These are phyloP conservation scores for Taurulus bubalis DNA, from an alignment of 2,113 vertebrate species.

Conservation along the genomic window DNA sequence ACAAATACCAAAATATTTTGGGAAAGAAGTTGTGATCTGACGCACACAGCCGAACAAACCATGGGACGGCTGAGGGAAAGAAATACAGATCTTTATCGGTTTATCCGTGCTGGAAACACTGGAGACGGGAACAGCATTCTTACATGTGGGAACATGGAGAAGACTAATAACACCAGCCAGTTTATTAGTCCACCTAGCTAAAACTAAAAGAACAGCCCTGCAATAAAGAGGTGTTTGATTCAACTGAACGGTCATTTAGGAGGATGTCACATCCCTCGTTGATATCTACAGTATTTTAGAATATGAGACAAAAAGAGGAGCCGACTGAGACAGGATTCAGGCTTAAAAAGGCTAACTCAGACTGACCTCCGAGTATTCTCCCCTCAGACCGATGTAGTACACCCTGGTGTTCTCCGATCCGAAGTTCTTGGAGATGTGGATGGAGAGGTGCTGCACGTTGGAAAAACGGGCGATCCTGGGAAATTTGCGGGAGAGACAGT, in stretches of 20 bases:
- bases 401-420: constrained; percentile 91
- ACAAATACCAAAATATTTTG: not conserved
- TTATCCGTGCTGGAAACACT: not conserved
- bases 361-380: constrained; percentile 93
- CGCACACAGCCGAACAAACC: not conserved
- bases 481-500: not conserved
- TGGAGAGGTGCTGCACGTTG: constrained; percentile 92
- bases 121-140: not conserved
- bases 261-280: not conserved
- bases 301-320: not conserved
- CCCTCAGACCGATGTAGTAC: constrained; percentile 94
- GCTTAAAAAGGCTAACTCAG: not conserved
- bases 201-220: not conserved
- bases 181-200: not conserved
- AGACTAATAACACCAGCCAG: not conserved
- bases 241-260: not conserved
- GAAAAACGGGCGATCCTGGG: constrained; percentile 94
- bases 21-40: not conserved
- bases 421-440: constrained; percentile 97
- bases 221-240: not conserved
- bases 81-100: not conserved
- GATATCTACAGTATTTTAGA: not conserved
- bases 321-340: not conserved
- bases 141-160: not conserved
- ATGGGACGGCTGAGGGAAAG: too few relatives aligned